These are phyloP conservation scores for Aptenodytes forsteri DNA, from an alignment of 2,113 vertebrate genomes.

Conservation along the genomic window DNA sequence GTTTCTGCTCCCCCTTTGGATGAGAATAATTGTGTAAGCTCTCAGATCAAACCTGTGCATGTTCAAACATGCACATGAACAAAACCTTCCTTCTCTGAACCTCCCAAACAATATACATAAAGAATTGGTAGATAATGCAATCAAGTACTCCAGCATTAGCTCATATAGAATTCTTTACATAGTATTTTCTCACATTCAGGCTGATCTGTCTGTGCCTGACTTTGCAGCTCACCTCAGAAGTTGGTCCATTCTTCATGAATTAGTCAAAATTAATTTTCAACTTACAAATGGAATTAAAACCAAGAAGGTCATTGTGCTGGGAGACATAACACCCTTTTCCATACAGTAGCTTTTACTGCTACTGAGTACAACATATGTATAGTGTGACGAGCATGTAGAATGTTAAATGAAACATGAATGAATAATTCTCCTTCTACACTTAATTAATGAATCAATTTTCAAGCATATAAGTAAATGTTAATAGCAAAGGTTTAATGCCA, in stretches of 20 bases:
- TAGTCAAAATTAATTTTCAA: slow-evolving; percentile 15
- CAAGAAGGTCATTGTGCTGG: neutral
- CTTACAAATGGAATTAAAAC: neutral
- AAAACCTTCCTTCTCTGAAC: neutral
- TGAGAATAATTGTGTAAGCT: neutral
- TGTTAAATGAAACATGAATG: slow-evolving; percentile 71
- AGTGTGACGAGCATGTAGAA: slow-evolving; percentile 19
- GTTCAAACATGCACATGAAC: neutral
- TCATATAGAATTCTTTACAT: neutral
- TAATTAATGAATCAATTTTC: slow-evolving; percentile 77
- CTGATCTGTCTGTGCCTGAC: neutral
- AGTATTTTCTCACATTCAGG: neutral
- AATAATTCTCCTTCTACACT: slow-evolving; percentile 57
- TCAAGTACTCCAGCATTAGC: neutral
- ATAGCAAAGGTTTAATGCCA: slow-evolving; percentile 71
- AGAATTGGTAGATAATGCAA: neutral
- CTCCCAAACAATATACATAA: neutral
- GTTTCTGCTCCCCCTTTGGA: neutral
- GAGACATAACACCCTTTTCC: neutral
- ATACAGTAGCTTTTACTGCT: slow-evolving; percentile 8
- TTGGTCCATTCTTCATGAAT: neutral
- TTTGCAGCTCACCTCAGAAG: neutral
- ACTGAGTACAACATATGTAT: neutral
- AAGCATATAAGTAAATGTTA: slow-evolving; percentile 75
- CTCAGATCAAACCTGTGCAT: neutral